Evolutionary conservation across 2,888 invertebrate genomes (phyloP).

Genomic region (Pyralis farinalis): DNA sequence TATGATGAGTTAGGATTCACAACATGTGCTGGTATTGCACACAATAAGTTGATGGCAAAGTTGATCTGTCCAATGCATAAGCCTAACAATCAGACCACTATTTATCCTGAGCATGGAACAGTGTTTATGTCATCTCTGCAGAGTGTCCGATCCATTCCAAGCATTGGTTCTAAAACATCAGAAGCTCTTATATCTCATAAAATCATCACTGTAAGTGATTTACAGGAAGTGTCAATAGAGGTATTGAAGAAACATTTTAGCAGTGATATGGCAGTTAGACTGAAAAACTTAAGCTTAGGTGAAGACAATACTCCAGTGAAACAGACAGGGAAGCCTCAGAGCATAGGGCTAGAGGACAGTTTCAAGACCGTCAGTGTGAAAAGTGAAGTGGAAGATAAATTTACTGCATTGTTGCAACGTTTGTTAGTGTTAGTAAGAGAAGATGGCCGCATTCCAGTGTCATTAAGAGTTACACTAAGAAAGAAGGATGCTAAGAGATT

Average conservation of each 20-base stretch:
- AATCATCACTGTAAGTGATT: slow-evolving; percentile 84
- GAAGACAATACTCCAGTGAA: slow-evolving; percentile 87
- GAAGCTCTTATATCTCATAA: slow-evolving; percentile 84
- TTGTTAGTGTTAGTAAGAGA: slow-evolving; percentile 86
- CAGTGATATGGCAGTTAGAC: slow-evolving; percentile 84
- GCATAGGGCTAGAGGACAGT: slow-evolving; percentile 90
- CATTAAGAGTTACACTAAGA: slow-evolving; percentile 87
- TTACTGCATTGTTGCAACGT: slow-evolving; percentile 84
- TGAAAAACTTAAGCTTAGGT: slow-evolving; percentile 87
- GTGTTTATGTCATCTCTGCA: slow-evolving; percentile 84
- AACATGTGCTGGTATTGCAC: slow-evolving; percentile 90
- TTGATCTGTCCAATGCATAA: slow-evolving; percentile 86
- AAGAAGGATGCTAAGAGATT: slow-evolving; percentile 86
- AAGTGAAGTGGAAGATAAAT: slow-evolving; percentile 87
- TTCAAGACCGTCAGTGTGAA: slow-evolving; percentile 87
- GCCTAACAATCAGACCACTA: slow-evolving; percentile 90
- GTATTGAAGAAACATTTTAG: slow-evolving; percentile 84
- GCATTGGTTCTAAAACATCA: slow-evolving; percentile 87
- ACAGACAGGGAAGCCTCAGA: slow-evolving; percentile 88
- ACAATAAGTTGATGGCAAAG: slow-evolving; percentile 92
- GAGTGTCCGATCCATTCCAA: slow-evolving; percentile 84
- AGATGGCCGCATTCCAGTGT: slow-evolving; percentile 89
- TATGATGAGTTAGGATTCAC: slow-evolving; percentile 86
- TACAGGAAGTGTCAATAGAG: slow-evolving; percentile 82
- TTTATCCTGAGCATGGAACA: slow-evolving; percentile 85